Conservation (phyloP, 2,888 invertebrate genomes). For the Epiblema foenella region DNA sequence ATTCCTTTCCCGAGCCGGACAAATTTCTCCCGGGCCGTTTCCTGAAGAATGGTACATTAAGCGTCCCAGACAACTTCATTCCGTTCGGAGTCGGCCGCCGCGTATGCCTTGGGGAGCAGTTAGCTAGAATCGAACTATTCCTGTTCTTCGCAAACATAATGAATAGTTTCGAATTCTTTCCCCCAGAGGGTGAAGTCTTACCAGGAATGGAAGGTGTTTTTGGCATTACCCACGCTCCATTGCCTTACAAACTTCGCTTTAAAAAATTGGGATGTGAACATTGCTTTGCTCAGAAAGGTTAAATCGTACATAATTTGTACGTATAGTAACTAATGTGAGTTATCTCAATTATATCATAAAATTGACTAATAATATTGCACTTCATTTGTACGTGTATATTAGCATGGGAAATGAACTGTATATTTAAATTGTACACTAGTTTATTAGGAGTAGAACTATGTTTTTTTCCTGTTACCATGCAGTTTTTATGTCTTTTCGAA, state of each 20-base stretch:
- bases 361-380: not conserved
- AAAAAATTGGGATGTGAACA: slow-evolving; percentile 7
- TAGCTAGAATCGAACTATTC: slow-evolving; percentile 93
- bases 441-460: no score
- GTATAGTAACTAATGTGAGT: not conserved
- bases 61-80: slow-evolving; percentile 91
- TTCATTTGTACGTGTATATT: not conserved
- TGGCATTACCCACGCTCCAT: slow-evolving; percentile 90
- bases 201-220: slow-evolving; percentile 90
- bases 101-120: slow-evolving; percentile 92
- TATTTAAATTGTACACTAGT: no score
- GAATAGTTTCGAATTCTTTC: slow-evolving; percentile 88
- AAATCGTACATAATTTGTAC: no score
- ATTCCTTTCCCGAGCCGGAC: slow-evolving; percentile 91
- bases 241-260: slow-evolving; percentile 59
- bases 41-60: slow-evolving; percentile 88
- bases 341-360: not conserved
- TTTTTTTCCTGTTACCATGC: not conserved
- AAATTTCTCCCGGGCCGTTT: slow-evolving; percentile 91
- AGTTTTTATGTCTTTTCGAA: not conserved
- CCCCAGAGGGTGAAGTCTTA: slow-evolving; percentile 87
- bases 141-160: slow-evolving; percentile 91
- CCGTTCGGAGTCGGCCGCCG: slow-evolving; percentile 94
- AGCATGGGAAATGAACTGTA: no score
- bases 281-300: not conserved